Evolutionary conservation across 2,888 invertebrate genomes (phyloP).

Genomic region (Oasisia sp.): DNA sequence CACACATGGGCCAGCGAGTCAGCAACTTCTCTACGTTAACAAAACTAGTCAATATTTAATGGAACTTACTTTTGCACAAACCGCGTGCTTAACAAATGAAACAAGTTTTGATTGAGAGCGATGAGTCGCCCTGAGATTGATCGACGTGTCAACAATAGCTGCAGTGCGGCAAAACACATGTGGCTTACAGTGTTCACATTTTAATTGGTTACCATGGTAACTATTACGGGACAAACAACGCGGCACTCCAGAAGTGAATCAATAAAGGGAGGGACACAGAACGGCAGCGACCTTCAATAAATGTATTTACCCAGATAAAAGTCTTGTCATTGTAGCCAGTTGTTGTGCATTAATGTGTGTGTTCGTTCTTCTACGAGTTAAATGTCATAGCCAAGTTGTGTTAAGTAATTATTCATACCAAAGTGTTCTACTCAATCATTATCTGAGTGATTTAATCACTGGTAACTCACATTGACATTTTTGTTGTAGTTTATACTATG

Average conservation of each 20-base stretch:
- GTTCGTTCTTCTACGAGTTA: not conserved
- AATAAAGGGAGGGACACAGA: not conserved
- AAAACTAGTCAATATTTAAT: not conserved
- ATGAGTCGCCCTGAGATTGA: not conserved
- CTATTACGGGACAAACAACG: not conserved
- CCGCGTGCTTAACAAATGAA: not conserved
- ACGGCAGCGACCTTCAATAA: not conserved
- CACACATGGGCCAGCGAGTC: too few relatives aligned
- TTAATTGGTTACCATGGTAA: not conserved
- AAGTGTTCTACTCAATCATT: not conserved
- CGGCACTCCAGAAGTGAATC: not conserved
- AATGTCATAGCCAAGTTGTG: too few relatives aligned
- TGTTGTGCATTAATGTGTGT: not conserved
- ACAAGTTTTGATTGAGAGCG: not conserved
- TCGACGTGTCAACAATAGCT: not conserved
- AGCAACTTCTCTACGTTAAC: too few relatives aligned
- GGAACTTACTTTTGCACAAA: not conserved
- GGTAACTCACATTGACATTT: not conserved
- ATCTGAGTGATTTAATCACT: not conserved
- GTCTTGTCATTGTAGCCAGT: not conserved
- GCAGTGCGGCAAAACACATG: not conserved
- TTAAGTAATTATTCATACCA: not conserved
- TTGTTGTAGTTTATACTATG: not conserved
- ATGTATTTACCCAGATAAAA: constrained; percentile 8
- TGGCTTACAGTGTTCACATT: not conserved